These are phyloP conservation scores for Sphaerodactylus townsendi DNA, from an alignment of 2,113 vertebrate genomes.

Conservation along the genomic window DNA sequence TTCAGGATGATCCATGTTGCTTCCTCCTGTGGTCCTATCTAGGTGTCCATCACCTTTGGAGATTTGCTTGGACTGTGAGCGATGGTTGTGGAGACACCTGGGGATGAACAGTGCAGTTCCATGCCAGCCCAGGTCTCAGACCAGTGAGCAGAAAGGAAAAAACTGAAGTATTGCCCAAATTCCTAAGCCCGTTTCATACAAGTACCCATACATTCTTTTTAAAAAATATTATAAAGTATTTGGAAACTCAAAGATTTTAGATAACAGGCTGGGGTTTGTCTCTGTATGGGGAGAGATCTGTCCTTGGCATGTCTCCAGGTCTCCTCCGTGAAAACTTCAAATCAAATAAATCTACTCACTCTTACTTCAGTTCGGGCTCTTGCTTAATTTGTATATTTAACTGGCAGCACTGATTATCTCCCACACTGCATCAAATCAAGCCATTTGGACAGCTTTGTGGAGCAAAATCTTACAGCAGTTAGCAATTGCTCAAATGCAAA, in stretches of 20 bases:
- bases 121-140: neutral
- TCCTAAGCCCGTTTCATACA: neutral
- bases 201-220: neutral
- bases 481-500: slow-evolving; percentile 34
- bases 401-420: slow-evolving; percentile 53
- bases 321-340: slow-evolving; percentile 51
- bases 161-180: neutral
- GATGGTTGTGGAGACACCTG: neutral
- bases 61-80: neutral
- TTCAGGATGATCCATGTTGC: neutral
- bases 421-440: slow-evolving; percentile 55
- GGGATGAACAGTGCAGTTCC: neutral
- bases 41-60: neutral
- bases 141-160: neutral
- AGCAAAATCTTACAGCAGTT: slow-evolving; percentile 52
- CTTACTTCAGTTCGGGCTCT: slow-evolving; percentile 53
- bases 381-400: slow-evolving; percentile 65
- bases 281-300: slow-evolving; percentile 42
- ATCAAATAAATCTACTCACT: slow-evolving; percentile 59
- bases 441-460: slow-evolving; percentile 52
- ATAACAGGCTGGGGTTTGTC: slow-evolving; percentile 4
- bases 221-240: slow-evolving; percentile 13
- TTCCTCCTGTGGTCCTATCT: neutral
- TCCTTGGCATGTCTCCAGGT: slow-evolving; percentile 40
- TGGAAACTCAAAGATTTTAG: slow-evolving; percentile 9